Base-by-base conservation (phyloP, 23 tunicate species). In the Styela clava region DNA sequence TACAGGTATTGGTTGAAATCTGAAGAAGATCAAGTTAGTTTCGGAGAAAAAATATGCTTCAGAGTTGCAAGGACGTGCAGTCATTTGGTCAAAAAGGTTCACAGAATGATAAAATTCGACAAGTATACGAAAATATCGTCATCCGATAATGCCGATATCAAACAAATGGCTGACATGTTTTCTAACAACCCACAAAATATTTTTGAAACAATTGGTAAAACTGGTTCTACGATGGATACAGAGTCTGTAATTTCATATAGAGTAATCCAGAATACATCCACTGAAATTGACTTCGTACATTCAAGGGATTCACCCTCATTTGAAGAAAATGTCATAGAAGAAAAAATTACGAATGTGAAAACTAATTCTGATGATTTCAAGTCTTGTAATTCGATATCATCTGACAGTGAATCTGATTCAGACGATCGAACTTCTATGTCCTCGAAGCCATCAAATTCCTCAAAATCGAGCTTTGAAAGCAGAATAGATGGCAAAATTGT, bases 1-100 rank as follows among this genome's bases (percentile, higher is more conserved):
- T 71, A 71, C 35, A 71, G 34, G 29, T 3, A 2, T 2, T 71
- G 32, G 24, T 16, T 71, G 3, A 12, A 71, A 71, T 71, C 77
- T 30, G 77, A 71, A 29, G 77, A 71, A 22, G 34, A 71, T 71
- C 77, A 71, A 71, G 7, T 71, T 12, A 28, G 32, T 71, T 71
- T 71, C 35, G 77, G 77, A 31, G 77, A 71, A 29, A 71, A 71
- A 32, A 21, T 30, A 18, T 71, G 77, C 16, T 71, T 71, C 35
- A 33, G 77, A 28, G 35, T 32, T 21, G 77, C 77, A 16, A 30
- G 3, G 3, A n/a, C 34, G 16, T 33, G 32, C 77, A 71, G 77
- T 30, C 77, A 32, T 71, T 16, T 71, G 23, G 77, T 71, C 34
- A 71, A 32, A 30, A 71, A 71, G 16, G 77, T 34, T 29, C 32